Evolutionary conservation across 1,140 invertebrate species (phyloP), one percentile per base, ranked within the genome.

Genomic region (Cepaea nemoralis): DNA sequence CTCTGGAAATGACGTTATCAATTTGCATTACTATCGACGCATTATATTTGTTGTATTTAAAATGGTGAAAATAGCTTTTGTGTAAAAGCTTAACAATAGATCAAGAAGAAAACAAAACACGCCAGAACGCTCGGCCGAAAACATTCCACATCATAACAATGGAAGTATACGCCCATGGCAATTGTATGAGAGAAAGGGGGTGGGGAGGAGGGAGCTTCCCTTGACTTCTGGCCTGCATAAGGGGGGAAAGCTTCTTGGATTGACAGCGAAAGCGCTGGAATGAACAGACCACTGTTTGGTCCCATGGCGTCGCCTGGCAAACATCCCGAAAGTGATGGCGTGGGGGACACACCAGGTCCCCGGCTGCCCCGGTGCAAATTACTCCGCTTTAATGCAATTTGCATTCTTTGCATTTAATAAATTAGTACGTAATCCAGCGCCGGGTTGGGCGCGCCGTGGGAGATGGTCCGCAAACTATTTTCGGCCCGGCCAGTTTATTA

Each of bases 371-470:
- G 79, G 77, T 81, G 81, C 84, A 85, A 83, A 85, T 85, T 82
- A 82, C 79, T 69, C 82, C 66, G 73, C 84, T 82, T 39, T 85
- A 85, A 85, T 85, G 82, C 84, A 83, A 85, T 85, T 85, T 85
- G 77, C 84, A 82, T 83, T 85, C 83, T 85, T 84, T 83, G 82
- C 84, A 82, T 84, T 85, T 83, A 85, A 85, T 85, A 85, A 85
- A 85, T 85, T 83, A 84, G 81, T 82, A 83, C 77, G 80, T 85
- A 85, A 81, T 77, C 82, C 82, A 80, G 70, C 77, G 63, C 67
- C 63, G 48, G 73, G n/a, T 24, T 42, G 33, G 69, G 45, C 40
- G 27, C 82, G 55, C 24, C 77, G 14, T 71, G 82, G 84, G 82
- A 77, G 76, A 69, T 70, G 35, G 35, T 63, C 48, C 31, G 48